Conservation (phyloP, 2,797 vertebrate genomes). For the Gallirallus australis region DNA sequence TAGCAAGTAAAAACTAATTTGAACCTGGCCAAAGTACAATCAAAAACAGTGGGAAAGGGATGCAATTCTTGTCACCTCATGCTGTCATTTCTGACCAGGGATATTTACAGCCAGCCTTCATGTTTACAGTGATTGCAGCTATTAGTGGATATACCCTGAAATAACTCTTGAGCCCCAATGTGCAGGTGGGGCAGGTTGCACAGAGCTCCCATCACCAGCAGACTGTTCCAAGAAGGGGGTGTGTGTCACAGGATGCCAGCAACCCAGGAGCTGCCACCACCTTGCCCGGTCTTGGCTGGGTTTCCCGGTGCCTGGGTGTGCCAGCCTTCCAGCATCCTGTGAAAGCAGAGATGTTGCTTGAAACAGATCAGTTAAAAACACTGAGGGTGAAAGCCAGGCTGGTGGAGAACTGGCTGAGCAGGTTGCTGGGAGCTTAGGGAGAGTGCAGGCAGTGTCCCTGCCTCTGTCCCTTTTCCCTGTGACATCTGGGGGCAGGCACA, state of each 20-base stretch:
- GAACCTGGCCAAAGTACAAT: background rate
- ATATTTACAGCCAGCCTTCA: background rate
- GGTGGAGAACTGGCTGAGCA: background rate
- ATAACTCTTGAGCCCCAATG: background rate
- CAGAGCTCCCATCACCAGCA: background rate
- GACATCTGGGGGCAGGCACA: background rate
- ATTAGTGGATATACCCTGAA: background rate
- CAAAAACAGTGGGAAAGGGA: background rate
- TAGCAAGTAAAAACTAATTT: background rate
- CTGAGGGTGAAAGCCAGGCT: background rate
- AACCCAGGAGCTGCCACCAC: background rate
- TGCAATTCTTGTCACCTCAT: background rate
- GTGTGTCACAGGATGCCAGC: rapidly evolving
- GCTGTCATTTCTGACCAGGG: background rate
- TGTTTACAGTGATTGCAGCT: background rate
- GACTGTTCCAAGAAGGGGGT: no score
- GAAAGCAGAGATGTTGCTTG: background rate
- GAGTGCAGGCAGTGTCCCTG: background rate
- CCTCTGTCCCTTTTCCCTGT: background rate
- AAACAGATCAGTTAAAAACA: background rate
- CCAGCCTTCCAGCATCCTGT: background rate
- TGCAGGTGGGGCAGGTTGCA: background rate
- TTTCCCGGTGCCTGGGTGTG: background rate
- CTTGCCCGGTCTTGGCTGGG: background rate
- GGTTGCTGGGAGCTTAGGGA: background rate